A percentile compares a stretch with the other conserved stretches of the same genome.
These are phyloP conservation scores for Thecocarcelia acutangulata DNA, from an alignment of 2,888 invertebrate species.

Conservation along the genomic window DNA sequence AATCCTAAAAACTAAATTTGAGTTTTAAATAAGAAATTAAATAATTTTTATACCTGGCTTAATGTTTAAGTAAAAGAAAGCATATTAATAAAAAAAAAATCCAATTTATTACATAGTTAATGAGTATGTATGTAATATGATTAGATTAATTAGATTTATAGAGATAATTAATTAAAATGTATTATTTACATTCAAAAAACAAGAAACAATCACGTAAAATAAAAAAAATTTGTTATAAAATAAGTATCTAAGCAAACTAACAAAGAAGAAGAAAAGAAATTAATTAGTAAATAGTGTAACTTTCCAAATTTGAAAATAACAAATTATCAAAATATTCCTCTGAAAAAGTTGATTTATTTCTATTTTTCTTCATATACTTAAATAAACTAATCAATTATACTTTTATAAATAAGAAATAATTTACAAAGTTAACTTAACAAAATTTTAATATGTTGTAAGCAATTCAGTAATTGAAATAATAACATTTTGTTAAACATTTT, in stretches of 20 bases:
- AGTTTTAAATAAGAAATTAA: conserved; percentile 54
- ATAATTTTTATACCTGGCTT: conserved; percentile 66
- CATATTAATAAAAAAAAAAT: conserved; percentile 10
- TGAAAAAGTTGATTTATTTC: conserved; percentile 1
- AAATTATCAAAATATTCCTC: conserved; percentile 20
- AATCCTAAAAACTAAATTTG: conserved; percentile 35
- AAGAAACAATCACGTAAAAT: conserved; percentile 48
- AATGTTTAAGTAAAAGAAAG: conserved; percentile 50
- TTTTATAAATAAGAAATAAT: conserved; percentile 21
- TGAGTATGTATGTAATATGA: conserved; percentile 45
- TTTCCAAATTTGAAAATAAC: conserved; percentile 16
- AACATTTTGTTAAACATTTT: conserved; percentile 60
- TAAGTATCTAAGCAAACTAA: not conserved
- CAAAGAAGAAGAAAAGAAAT: conserved; percentile 22
- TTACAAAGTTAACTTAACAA: conserved; percentile 26
- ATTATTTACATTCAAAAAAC: conserved; percentile 31
- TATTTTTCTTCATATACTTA: conserved; percentile 10
- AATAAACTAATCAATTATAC: conserved; percentile 6
- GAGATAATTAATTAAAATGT: conserved; percentile 32
- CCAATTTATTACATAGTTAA: conserved; percentile 15
- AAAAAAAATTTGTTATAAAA: conserved; percentile 49
- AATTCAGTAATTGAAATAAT: conserved; percentile 22
- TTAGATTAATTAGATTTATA: conserved; percentile 50
- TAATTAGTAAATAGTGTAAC: not conserved
- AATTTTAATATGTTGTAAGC: conserved; percentile 44